These are phyloP conservation scores for Cygnus atratus DNA, from an alignment of 2,113 vertebrate species.

Conservation along the genomic window DNA sequence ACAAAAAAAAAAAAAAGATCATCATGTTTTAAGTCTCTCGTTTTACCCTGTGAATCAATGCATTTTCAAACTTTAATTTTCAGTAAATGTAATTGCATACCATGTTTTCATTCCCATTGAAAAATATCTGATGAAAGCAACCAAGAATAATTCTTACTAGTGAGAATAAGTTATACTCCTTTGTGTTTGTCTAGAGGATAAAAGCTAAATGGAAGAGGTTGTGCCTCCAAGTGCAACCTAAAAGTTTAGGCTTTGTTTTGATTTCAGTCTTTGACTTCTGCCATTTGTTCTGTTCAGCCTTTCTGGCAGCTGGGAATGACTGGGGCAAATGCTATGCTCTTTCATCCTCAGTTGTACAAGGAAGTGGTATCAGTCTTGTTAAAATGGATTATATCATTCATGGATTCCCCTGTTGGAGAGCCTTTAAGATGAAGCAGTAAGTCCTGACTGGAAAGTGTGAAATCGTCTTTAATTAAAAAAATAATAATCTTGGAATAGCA, in stretches of 20 bases:
- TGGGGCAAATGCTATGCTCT: conserved; percentile 19
- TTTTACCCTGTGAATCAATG: background rate
- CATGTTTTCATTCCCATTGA: background rate
- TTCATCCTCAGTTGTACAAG: background rate
- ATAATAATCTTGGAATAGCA: background rate
- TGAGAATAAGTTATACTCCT: background rate
- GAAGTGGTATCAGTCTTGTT: conserved; percentile 6
- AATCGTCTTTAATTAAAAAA: background rate
- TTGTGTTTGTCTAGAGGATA: background rate
- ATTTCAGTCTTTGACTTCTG: conserved; percentile 27
- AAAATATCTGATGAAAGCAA: background rate
- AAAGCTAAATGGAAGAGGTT: conserved; percentile 5
- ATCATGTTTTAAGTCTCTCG: background rate
- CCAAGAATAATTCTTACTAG: background rate
- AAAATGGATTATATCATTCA: conserved; percentile 31
- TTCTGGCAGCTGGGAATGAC: conserved; percentile 31
- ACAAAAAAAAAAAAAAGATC: background rate
- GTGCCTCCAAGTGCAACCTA: background rate
- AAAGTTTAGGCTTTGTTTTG: conserved; percentile 41
- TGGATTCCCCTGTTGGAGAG: conserved; percentile 18
- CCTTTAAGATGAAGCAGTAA: background rate
- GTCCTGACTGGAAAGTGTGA: background rate
- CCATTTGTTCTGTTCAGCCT: conserved; percentile 37
- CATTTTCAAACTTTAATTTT: background rate
- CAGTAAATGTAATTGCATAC: background rate